Evolutionary conservation across 2,113 vertebrate species (phyloP).

Genomic region (Lepisosteus osseus): DNA sequence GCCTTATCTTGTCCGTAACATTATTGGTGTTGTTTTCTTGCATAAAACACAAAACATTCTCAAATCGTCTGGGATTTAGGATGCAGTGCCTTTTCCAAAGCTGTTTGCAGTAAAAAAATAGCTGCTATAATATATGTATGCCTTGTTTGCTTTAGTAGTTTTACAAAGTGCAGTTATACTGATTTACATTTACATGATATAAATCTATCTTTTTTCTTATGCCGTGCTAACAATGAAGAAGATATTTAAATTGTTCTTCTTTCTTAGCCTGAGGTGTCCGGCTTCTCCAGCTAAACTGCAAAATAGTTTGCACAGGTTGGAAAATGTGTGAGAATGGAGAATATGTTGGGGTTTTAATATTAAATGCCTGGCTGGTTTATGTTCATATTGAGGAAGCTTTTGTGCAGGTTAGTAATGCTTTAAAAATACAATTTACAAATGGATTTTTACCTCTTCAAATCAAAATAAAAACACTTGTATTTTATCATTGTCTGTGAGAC

Average conservation of each 20-base stretch:
- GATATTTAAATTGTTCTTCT: conserved; percentile 15
- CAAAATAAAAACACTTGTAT: too few species aligned
- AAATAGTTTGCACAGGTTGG: conserved; percentile 26
- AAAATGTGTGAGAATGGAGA: conserved; percentile 13
- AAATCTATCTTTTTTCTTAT: too few species aligned
- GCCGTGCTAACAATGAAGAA: conserved; percentile 28
- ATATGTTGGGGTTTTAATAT: conserved; percentile 16
- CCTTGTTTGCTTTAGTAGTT: too few species aligned
- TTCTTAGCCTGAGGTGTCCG: conserved; percentile 3
- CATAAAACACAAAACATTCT: background rate
- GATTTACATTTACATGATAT: too few species aligned
- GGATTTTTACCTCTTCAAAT: too few species aligned
- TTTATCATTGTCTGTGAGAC: too few species aligned
- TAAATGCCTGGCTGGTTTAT: conserved; percentile 25
- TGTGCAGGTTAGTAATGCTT: conserved; percentile 29
- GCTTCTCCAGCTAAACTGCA: conserved; percentile 23
- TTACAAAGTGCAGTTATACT: too few species aligned
- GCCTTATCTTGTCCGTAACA: too few species aligned
- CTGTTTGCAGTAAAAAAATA: too few species aligned
- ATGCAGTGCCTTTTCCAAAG: background rate
- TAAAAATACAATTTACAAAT: too few species aligned
- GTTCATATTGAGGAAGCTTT: conserved; percentile 8
- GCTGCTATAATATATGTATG: too few species aligned
- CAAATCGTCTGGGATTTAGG: background rate
- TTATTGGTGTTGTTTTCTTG: too few species aligned